A percentile compares a stretch with the other conserved stretches of the same genome.
Evolutionary conservation across 2,113 vertebrate species (phyloP).

Genomic region (Accipiter cooperii): DNA sequence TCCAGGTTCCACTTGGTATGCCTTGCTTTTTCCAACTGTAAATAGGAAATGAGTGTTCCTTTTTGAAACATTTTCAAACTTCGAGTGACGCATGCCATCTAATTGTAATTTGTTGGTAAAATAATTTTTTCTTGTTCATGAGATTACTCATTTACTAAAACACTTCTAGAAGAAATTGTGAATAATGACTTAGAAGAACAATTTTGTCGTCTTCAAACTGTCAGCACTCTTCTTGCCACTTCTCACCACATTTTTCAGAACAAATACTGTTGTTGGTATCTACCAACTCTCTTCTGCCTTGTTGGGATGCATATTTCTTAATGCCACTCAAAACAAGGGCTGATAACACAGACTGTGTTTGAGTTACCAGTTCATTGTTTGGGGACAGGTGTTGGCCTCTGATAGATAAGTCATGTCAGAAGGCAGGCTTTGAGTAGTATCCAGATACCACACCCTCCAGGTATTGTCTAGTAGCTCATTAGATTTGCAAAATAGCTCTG

Average conservation of each 20-base stretch:
- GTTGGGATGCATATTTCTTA: neutral
- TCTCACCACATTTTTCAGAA: neutral
- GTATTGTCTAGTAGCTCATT: neutral
- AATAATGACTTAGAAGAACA: neutral
- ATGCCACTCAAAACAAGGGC: neutral
- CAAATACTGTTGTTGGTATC: neutral
- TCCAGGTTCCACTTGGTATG: neutral
- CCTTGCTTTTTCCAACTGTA: neutral
- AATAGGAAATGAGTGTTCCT: neutral
- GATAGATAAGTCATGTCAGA: neutral
- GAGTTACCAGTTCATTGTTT: neutral
- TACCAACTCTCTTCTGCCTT: neutral
- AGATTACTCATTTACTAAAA: neutral
- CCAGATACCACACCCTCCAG: neutral
- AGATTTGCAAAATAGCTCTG: neutral
- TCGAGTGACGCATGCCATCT: neutral
- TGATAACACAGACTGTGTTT: neutral
- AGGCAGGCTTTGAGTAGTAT: neutral
- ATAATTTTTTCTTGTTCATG: neutral
- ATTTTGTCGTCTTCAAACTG: neutral
- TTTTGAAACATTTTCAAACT: neutral
- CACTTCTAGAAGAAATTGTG: neutral
- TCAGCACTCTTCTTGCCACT: neutral
- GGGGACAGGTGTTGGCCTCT: neutral
- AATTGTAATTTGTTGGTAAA: neutral